Evolutionary conservation across 2,888 invertebrate genomes (phyloP), one percentile per base, ranked within the genome.

Genomic region (Nemoura dubitans): DNA sequence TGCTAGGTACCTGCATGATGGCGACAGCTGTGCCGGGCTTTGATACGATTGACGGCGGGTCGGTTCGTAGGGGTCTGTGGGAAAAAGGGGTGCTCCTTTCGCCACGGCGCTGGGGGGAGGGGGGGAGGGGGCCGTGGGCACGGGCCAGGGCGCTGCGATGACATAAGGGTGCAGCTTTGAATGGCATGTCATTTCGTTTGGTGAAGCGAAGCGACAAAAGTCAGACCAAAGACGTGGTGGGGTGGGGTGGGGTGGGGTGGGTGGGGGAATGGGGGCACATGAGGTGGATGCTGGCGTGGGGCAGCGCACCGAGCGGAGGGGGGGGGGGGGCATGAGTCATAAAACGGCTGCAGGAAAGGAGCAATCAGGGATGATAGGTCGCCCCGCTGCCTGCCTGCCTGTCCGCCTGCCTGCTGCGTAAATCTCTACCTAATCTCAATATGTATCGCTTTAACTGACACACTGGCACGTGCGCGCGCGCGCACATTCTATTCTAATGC

Each of bases 141-240:
- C 10, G 59, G 59, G 28, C 27, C 43, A 59, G 27, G 28, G 14
- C 27, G 28, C 29, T 2, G 21, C 84, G 84, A 28, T 84, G 84
- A 84, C 84, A 84, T 84, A 76, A 83, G 84, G 84, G 84, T 76
- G 59, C 59, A n/a, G n/a, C 83, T 59, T 76, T 84, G 28, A 87
- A 86, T 87, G 86, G 83, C 85, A 85, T 86, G 87, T 87, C 86
- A 88, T 88, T 88, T 87, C 84, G 84, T 84, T 84, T 28, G 76
- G 84, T 84, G 84, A 88, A 88, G 87, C 88, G 87, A 86, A 87
- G 88, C 87, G 89, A 89, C 88, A 88, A 88, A 89, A 88, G 89
- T 89, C 88, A 88, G 88, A 87, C 87, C 88, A 84, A 87, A 85
- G 84, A 82, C 42, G 5, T 36, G 84, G 21, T 10, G 86, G 78